A percentile compares a stretch with the other conserved stretches of the same genome.
These are phyloP conservation scores for Cassiopea andromeda DNA, from an alignment of 30 jellyfish, hydroid and myxozoan species.

Conservation along the genomic window DNA sequence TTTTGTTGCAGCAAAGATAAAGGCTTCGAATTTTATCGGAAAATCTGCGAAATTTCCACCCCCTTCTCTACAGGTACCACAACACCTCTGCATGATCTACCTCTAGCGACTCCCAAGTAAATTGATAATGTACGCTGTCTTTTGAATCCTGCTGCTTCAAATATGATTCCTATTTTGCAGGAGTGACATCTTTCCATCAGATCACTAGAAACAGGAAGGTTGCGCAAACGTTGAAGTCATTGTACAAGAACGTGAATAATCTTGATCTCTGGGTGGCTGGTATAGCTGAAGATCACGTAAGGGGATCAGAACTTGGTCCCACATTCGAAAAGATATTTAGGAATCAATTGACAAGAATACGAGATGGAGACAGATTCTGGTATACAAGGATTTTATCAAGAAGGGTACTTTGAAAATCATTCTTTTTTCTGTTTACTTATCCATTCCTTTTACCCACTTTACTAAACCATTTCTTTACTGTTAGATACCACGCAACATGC, in stretches of 20 bases:
- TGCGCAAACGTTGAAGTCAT: conserved; percentile 34
- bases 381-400: conserved; percentile 56
- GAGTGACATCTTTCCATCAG: conserved; percentile 51
- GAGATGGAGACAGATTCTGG: conserved; percentile 96
- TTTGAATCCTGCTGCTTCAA: not conserved
- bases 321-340: conserved; percentile 75
- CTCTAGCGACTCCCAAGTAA: not conserved
- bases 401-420: conserved; percentile 35
- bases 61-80: no score
- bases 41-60: no score
- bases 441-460: not conserved
- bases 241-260: conserved; percentile 68
- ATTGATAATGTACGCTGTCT: not conserved
- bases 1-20: no score
- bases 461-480: no score
- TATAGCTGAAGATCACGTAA: conserved; percentile 84
- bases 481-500: not conserved
- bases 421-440: not conserved
- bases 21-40: no score
- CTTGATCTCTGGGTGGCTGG: conserved; percentile 96
- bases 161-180: conserved; percentile 16
- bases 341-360: conserved; percentile 64
- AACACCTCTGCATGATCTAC: no score
- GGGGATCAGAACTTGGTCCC: conserved; percentile 86
- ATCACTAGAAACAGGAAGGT: conserved; percentile 72